Base-by-base conservation (phyloP, 2,113 vertebrate species). In the Vulpes vulpes region DNA sequence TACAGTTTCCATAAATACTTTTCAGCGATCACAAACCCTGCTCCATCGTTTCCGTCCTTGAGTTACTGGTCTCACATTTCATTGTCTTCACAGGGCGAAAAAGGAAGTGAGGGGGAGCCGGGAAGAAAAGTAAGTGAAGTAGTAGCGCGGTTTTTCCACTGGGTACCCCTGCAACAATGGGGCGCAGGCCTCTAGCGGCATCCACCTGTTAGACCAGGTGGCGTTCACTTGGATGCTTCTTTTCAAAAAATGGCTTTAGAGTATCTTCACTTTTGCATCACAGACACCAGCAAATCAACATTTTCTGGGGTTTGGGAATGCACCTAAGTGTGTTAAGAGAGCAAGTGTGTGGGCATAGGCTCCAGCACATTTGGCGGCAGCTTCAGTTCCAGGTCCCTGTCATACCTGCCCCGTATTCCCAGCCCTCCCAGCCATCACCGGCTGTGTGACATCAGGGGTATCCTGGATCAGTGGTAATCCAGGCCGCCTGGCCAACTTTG, bases 121-220 rank as follows among this genome's bases (percentile, higher is more conserved):
- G 99, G 99, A 23, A 73, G 91, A 94, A 97, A 0, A 27, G 99
- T 99, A 98, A 99, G 99, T 99, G 3, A 38, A 30, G 2, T n/a
- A 20, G 32, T 73, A 3, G 94, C 93, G 6, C 65, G 0, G 11
- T 5, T 22, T 3, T 23, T 12, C 57, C 4, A 1, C 5, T 3
- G 0, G 2, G 43, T 6, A 43, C 43, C 43, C 1, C 6, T 43
- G 43, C 43, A 43, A 43, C 43, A 7, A 43, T 43, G 43, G 43
- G 43, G 6, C 43, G 6, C 22, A 19, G 17, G 57, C 59, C 19
- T 7, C 43, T 51, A 16, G 73, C 7, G 8, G 25, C 43, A 25
- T 16, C 14, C 7, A 27, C 73, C 73, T 16, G 43, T 27, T 25
- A 17, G 23, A 15, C 3, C 43, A 2, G 43, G 43, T 2, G 11